These are phyloP conservation scores for Chlorops oryzae DNA, from an alignment of 1,140 invertebrate genomes.

Conservation along the genomic window DNA sequence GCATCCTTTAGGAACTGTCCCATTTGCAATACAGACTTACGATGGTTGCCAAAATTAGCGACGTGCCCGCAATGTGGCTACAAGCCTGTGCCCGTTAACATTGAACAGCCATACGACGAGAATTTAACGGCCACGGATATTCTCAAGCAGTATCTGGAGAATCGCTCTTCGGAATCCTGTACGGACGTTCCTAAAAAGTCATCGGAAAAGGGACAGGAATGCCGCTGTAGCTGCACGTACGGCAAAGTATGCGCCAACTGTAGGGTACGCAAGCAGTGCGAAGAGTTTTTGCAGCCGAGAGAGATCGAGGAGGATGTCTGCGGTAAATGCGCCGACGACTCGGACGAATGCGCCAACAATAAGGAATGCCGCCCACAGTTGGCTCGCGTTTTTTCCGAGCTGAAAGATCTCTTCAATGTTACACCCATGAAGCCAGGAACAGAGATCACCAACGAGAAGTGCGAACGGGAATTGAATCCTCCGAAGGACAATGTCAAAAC, in stretches of 20 bases:
- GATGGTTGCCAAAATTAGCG: conserved; percentile 34
- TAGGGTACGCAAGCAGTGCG: conserved; percentile 31
- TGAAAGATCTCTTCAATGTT: conserved; percentile 23
- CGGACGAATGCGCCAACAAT: conserved; percentile 14
- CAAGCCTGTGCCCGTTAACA: conserved; percentile 27
- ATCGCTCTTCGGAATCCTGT: not conserved
- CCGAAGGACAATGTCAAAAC: no score
- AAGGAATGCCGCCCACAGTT: conserved; percentile 24
- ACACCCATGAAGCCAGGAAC: conserved; percentile 7
- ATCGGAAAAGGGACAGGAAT: not conserved
- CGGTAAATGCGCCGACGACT: conserved; percentile 19
- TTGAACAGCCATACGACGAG: conserved; percentile 32
- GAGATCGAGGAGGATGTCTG: not conserved
- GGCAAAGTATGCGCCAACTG: conserved; percentile 36
- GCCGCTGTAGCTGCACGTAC: conserved; percentile 28
- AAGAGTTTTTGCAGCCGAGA: conserved; percentile 27
- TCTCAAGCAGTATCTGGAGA: conserved; percentile 20
- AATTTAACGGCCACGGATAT: conserved; percentile 28
- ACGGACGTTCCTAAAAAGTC: not conserved
- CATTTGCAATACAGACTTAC: conserved; percentile 33
- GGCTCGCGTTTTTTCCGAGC: conserved; percentile 27
- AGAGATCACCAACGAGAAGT: conserved; percentile 18
- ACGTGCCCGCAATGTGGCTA: conserved; percentile 40
- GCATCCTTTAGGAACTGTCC: conserved; percentile 25
- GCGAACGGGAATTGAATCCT: conserved; percentile 13